Evolutionary conservation across 2,888 invertebrate species (phyloP), one percentile per base, ranked within the genome.

Genomic region (Pimpla rufipes): DNA sequence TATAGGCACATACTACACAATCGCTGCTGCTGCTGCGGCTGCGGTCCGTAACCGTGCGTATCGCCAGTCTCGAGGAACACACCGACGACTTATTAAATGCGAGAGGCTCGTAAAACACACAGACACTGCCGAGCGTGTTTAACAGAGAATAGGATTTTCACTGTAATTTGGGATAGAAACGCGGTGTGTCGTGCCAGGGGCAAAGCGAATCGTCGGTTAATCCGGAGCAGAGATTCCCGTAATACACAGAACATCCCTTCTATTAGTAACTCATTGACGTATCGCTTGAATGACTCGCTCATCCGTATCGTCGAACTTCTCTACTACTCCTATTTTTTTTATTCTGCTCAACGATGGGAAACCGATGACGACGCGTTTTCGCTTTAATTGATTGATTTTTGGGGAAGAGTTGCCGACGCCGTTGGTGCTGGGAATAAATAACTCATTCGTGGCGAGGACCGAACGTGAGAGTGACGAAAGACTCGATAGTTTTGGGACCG

Each of bases 331-430:
- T 42, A 45, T 68, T 62, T 62, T 62, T 40, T 52, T 74, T 45
- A 18, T 70, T 45, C 16, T 45, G 62, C 23, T 62, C 47, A 83
- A 85, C 79, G 71, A 84, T 82, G 84, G 84, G 83, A 85, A 80
- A 87, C 85, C 84, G 87, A 89, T 88, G 89, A 91, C 90, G 87
- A 78, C 86, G 90, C 89, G 86, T 90, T 90, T 89, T 89, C 90
- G 89, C 87, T 90, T 91, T 90, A 91, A 91, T 91, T 91, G 91
- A 91, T 91, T 91, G 91, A 91, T 90, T 90, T 91, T 90, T 87
- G 88, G 87, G 85, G 70, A 76, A 74, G 80, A 77, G 77, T 70
- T 57, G 73, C 76, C 76, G 79, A 29, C 67, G 55, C 42, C 76
- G 68, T 75, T 67, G 62, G 42, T 67, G 55, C 50, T 64, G 79